Base-by-base conservation (phyloP, 2,113 vertebrate species). In the Percopsis transmontana region DNA sequence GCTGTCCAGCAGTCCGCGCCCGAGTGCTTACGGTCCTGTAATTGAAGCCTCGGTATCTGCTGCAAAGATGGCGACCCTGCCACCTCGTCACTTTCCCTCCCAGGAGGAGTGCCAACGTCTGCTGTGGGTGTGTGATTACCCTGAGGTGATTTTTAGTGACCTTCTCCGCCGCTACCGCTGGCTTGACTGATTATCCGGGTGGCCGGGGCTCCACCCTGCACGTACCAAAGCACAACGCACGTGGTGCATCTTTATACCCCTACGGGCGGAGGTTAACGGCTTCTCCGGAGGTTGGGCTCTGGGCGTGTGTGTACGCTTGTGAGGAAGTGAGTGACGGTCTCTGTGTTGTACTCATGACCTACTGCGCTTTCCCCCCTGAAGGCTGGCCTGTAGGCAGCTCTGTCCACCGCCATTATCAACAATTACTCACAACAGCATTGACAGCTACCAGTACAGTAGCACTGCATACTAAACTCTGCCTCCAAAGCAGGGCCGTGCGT, bases 211-310 rank as follows among this genome's bases (percentile, higher is more conserved):
- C 62, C 67, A 74, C 72, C 59, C 64, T 66, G 47, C 62, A 62
- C 77, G 80, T 70, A 68, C 40, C 0, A 8, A 44, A 21, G 15
- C 56, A 65, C 57, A 77, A 71, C 67, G 60, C 61, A 56, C 21
- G 59, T 51, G 44, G 19, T 81, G 67, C 65, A 58, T 40, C 68
- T 75, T 83, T 69, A 76, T 47, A 70, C 8, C 64, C 53, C 33
- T 51, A 70, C 53, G 40, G 38, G 33, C 56, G 42, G 23, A 24
- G 52, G 70, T 83, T 66, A 80, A 76, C 73, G 67, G 64, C 58
- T 83, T 67, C 41, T 77, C 50, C 58, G 53, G 20, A 24, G 19
- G 33, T 52, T 45, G 11, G 45, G 27, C 6, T 6, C 0, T 19
- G 23, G 51, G 20, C 24, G 2, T 16, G n/a, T 52, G 68, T 10